Conservation (phyloP, 2,888 invertebrate species). For the Drosophila anomalata region DNA sequence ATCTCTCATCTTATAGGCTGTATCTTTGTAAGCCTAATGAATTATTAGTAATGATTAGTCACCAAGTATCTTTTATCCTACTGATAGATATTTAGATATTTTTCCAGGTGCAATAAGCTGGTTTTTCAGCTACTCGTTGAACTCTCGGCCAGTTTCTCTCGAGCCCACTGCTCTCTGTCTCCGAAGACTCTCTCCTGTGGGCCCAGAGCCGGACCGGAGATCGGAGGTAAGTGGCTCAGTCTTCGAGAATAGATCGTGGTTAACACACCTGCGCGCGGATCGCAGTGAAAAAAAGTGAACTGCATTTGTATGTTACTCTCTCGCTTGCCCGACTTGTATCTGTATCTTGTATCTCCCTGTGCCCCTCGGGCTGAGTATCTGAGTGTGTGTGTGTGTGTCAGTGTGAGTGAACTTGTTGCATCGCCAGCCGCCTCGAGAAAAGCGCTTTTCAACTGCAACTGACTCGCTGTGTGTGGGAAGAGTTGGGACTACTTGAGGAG, state of each 20-base stretch:
- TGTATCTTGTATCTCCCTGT: constrained; percentile 18
- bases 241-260: constrained; percentile 83
- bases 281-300: constrained; percentile 51
- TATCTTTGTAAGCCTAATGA: not conserved
- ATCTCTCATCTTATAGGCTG: not conserved
- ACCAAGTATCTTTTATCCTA: not conserved
- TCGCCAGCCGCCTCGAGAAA: constrained; percentile 71
- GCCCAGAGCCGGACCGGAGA: constrained; percentile 28
- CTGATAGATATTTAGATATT: too few species aligned
- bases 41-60: too few species aligned
- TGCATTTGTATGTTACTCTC: constrained; percentile 48
- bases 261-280: constrained; percentile 83
- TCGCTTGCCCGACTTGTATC: constrained; percentile 29
- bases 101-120: constrained; percentile 41
- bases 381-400: constrained; percentile 27
- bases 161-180: constrained; percentile 17
- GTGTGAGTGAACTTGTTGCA: constrained; percentile 77
- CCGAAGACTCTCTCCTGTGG: constrained; percentile 10
- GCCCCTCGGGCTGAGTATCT: constrained; percentile 25
- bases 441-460: constrained; percentile 71
- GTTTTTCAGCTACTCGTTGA: constrained; percentile 56
- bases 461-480: constrained; percentile 82
- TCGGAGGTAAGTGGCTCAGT: constrained; percentile 79
- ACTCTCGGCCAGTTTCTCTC: constrained; percentile 20
- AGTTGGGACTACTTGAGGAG: constrained; percentile 84